Evolutionary conservation across 2,888 invertebrate species (phyloP).

Genomic region (Apodemia hepburni): DNA sequence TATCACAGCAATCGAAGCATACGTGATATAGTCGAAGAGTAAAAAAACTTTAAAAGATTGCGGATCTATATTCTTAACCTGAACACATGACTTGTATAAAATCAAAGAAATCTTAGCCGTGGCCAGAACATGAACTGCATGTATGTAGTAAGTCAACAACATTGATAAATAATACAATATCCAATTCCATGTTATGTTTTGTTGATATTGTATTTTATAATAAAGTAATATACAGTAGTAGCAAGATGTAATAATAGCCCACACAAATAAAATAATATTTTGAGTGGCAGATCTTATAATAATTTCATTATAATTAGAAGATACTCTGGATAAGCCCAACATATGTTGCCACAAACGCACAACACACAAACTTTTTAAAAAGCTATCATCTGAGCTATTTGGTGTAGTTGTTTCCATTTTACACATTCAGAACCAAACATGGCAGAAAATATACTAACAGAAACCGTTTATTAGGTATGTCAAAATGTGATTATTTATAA

Average conservation of each 20-base stretch:
- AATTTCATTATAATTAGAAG: not conserved
- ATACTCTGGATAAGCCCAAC: conserved; percentile 1
- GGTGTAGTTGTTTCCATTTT: not conserved
- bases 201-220: not conserved
- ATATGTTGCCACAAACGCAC: not conserved
- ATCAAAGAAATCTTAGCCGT: not conserved
- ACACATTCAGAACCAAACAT: not conserved
- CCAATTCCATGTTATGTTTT: not conserved
- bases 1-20: not conserved
- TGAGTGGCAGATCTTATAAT: not conserved
- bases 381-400: not conserved
- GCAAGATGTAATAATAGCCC: not conserved
- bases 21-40: not conserved
- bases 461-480: too few relatives aligned
- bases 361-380: not conserved
- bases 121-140: not conserved
- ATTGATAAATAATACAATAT: not conserved
- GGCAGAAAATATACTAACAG: not conserved
- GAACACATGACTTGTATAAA: not conserved
- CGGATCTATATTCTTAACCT: not conserved
- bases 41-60: not conserved
- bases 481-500: too few relatives aligned
- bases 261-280: conserved; percentile 1
- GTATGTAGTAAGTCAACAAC: not conserved
- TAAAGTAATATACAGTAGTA: not conserved